phyloP scores from a whole-genome alignment of 2,797 vertebrate genomes.

The Pseudomugil tenellus region DNA sequence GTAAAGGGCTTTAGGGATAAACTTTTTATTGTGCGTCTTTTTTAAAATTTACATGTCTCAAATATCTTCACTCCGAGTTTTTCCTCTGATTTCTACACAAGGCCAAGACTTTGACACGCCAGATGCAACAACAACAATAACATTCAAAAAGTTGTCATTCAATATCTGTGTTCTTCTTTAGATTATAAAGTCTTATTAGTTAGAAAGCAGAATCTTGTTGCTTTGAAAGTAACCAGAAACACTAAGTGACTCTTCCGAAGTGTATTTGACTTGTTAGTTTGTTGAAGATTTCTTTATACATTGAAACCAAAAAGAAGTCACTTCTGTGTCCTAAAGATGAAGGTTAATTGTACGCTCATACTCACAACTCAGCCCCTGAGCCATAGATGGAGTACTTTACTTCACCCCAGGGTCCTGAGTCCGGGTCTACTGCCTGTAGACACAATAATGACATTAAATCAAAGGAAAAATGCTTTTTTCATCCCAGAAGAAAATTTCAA shows the following conservation, averaged over 20 bases:
- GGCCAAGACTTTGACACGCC: background rate
- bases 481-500: too few species aligned
- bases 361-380: slow-evolving; percentile 93
- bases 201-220: background rate
- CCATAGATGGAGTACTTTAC: slow-evolving; percentile 95
- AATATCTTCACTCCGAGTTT: background rate
- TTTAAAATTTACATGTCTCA: background rate
- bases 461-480: too few species aligned
- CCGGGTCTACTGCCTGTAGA: slow-evolving; percentile 91
- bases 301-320: background rate
- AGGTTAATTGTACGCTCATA: slow-evolving; percentile 52
- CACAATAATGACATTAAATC: background rate
- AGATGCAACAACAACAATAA: background rate
- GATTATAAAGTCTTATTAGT: background rate
- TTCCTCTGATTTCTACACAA: background rate
- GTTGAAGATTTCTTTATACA: background rate
- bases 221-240: background rate
- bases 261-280: background rate
- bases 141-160: background rate
- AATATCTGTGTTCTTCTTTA: background rate
- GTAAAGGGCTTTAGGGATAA: background rate
- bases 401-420: slow-evolving; percentile 95
- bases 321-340: background rate
- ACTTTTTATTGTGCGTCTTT: slow-evolving; percentile 5
- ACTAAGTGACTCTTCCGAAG: background rate